Base-by-base conservation (phyloP, 2,797 vertebrate species). In the Prunella strophiata region DNA sequence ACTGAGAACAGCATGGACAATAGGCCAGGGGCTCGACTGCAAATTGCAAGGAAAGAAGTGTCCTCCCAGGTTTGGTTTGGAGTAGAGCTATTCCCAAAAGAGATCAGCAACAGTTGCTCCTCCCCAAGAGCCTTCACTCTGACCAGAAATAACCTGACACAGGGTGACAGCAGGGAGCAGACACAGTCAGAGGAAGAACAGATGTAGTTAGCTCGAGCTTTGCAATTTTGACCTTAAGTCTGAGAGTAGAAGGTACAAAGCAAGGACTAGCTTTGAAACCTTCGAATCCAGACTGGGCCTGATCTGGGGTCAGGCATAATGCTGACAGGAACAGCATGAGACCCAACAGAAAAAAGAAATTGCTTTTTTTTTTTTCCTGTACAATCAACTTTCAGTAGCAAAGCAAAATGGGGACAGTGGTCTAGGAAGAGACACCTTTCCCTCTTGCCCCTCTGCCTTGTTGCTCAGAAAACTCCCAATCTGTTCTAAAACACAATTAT, bases 1-100 rank as follows among this genome's bases (percentile, higher is more conserved):
- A 51, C 17, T 17, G 48, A 16, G 66, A 87, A 40, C 5, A 70
- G 29, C 27, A 59, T 0, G 8, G 26, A 59, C 40, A 88, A 91
- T 0, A 55, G 29, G 73, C 16, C 15, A 71, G 29, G 30, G 30
- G 20, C 57, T 51, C 0, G 1, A 59, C 12, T 3, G 16, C 0
- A 1, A 90, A 62, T 3, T 61, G 23, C 17, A 72, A 47, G 42
- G 45, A 47, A 38, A 59, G 8, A 76, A 79, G 18, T 13, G 45
- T 51, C 27, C 26, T 84, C 20, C 9, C 1, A 2, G 23, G 47
- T 47, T 67, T 43, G 52, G 47, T 75, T 30, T 23, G 38, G 42
- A 80, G 63, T 3, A n/a, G 29, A 74, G 65, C 22, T 51, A 25
- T 59, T 67, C 47, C 70, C 36, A 18, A 50, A 65, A 58, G 51